These are phyloP conservation scores for Saturnia japonica DNA, from an alignment of 2,888 invertebrate genomes.

Conservation along the genomic window DNA sequence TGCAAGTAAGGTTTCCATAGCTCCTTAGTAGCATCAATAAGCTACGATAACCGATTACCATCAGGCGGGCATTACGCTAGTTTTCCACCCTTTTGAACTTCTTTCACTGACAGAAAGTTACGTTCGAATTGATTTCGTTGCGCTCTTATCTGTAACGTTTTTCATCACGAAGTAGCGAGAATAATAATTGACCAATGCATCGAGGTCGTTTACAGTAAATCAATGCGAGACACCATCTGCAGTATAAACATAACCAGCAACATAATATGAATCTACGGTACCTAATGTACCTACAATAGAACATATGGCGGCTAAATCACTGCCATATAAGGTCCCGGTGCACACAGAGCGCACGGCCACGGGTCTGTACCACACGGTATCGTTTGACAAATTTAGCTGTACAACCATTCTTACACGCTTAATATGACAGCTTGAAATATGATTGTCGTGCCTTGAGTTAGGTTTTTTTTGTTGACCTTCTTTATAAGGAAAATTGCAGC, in stretches of 20 bases:
- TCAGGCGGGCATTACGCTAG: too few species aligned
- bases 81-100: too few species aligned
- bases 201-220: constrained; percentile 66
- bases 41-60: too few species aligned
- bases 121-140: neutral
- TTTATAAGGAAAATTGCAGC: constrained; percentile 6
- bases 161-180: neutral
- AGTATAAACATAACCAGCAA: constrained; percentile 47
- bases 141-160: neutral
- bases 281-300: constrained; percentile 49
- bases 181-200: constrained; percentile 59
- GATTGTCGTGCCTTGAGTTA: constrained; percentile 18
- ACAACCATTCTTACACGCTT: constrained; percentile 24
- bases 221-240: constrained; percentile 63
- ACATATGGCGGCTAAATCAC: constrained; percentile 73
- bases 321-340: constrained; percentile 61
- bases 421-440: constrained; percentile 35
- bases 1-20: too few species aligned
- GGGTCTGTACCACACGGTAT: constrained; percentile 26
- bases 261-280: neutral
- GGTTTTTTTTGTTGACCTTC: constrained; percentile 14
- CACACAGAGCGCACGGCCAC: constrained; percentile 50
- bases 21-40: too few species aligned
- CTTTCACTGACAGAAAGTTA: too few species aligned
- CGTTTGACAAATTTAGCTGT: constrained; percentile 55